These are phyloP conservation scores for Campylorhamphus procurvoides DNA, from an alignment of 2,113 vertebrate genomes.

Conservation along the genomic window DNA sequence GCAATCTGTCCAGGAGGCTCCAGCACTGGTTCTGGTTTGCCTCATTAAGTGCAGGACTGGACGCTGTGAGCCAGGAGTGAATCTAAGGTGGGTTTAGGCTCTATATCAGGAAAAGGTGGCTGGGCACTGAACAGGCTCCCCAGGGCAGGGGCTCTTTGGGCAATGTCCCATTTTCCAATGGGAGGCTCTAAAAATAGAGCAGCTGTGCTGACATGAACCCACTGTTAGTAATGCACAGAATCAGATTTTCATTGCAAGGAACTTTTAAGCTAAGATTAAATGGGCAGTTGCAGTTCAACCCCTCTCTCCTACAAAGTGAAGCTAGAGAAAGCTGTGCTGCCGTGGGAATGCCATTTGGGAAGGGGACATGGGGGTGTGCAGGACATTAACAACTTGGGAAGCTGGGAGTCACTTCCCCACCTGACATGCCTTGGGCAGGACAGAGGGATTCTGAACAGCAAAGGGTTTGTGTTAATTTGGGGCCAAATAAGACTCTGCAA, in stretches of 20 bases:
- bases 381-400: not conserved
- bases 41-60: not conserved
- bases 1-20: not conserved
- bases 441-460: not conserved
- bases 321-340: not conserved
- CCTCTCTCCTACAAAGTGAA: not conserved
- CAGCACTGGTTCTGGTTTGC: not conserved
- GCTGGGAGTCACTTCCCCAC: not conserved
- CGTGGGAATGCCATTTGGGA: not conserved
- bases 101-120: not conserved
- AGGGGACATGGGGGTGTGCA: accelerated
- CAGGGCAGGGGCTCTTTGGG: not conserved
- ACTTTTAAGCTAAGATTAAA: not conserved
- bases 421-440: not conserved
- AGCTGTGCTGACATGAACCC: not conserved
- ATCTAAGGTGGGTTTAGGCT: not conserved
- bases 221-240: not conserved
- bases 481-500: not conserved
- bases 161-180: accelerated
- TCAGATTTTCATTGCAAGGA: not conserved
- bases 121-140: not conserved
- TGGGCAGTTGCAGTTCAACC: not conserved
- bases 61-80: accelerated
- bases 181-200: not conserved
- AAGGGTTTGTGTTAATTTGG: not conserved